Evolutionary conservation across 2,888 invertebrate species (phyloP), one percentile per base, ranked within the genome.

Genomic region (Linnaemya vulpina): DNA sequence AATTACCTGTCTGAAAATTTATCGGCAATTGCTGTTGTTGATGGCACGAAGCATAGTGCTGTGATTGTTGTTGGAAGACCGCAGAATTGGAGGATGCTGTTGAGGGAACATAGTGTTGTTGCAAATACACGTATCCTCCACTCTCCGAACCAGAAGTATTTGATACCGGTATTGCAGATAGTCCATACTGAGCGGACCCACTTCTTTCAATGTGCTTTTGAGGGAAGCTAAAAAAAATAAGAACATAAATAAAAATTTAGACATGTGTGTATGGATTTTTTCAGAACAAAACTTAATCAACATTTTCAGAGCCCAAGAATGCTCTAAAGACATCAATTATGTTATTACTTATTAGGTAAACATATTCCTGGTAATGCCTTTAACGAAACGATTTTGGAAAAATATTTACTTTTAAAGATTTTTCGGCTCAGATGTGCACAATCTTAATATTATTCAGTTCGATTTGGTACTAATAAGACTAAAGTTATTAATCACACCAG

Each of bases 121-220:
- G 92, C 84, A 92, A 89, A 88, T 92, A 92, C 63, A 92, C 92
- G 89, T 92, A 92, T 73, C 92, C 92, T 20, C 86, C 87, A 63
- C 88, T 87, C 25, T 89, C 90, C 17, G 88, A 87, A 67, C 88
- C 83, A 25, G 89, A 89, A 68, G 90, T 88, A 86, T 88, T 89
- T 68, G 90, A 90, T 35, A 90, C 90, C 8, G 87, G 88, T 65
- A 89, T 87, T 71, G 86, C 90, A 63, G 90, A 88, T 87, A 91
- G 88, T 40, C 90, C 91, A 87, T 92, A 92, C 78, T 92, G 92
- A 86, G 91, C 90, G 85, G 92, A 90, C 86, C 90, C 91, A 84
- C 90, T 91, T 82, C 92, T 91, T 87, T 93, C 92, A 82, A 92
- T 90, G 87, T 91, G 89, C 89, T 92, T 92, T 89, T 92, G 92